Percentiles rank a stretch among this genome's conserved stretches.
phyloP scores from a whole-genome alignment of 2,888 invertebrate genomes.

The Drosophila kambysellisi region DNA sequence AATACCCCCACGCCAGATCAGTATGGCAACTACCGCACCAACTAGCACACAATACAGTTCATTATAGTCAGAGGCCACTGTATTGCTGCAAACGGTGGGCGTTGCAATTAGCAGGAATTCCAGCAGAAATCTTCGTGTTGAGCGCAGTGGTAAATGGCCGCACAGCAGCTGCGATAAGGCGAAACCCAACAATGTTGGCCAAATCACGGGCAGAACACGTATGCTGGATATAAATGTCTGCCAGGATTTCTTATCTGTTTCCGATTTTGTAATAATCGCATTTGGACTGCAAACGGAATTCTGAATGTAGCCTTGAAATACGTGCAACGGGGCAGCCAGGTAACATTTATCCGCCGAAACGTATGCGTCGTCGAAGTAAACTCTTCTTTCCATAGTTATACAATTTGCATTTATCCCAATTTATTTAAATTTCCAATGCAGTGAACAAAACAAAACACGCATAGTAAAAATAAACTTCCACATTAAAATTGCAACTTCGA shows the following conservation, averaged over 20 bases:
- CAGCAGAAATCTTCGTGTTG: constrained; percentile 80
- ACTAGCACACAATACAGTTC: constrained; percentile 18
- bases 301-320: constrained; percentile 42
- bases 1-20: constrained; percentile 50
- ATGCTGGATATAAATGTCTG: constrained; percentile 53
- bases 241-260: constrained; percentile 47
- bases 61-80: constrained; percentile 85
- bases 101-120: constrained; percentile 87
- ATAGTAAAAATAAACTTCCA: constrained; percentile 1
- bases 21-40: background rate
- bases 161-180: constrained; percentile 58
- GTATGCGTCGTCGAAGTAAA: constrained; percentile 27
- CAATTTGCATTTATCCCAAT: background rate
- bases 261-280: background rate
- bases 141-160: constrained; percentile 34
- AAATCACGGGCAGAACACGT: constrained; percentile 59
- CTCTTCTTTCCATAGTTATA: background rate
- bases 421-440: background rate
- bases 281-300: constrained; percentile 22
- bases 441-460: constrained; percentile 22
- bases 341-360: constrained; percentile 24
- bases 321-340: constrained; percentile 35
- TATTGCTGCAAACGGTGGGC: constrained; percentile 87
- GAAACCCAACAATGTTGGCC: constrained; percentile 66
- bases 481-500: background rate